phyloP scores from a whole-genome alignment of 1,140 invertebrate species.

The Centruroides sculpturatus region DNA sequence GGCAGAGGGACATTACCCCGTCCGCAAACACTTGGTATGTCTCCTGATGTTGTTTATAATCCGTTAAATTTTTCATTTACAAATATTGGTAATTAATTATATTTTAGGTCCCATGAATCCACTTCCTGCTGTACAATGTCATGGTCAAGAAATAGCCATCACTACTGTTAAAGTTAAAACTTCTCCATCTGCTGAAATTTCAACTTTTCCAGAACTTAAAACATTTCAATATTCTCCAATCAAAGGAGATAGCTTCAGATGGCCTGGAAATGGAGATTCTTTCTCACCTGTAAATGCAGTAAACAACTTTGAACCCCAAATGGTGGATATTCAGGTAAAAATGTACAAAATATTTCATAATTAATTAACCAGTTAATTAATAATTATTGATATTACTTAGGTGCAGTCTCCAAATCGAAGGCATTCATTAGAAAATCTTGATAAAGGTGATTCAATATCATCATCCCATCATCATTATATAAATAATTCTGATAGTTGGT shows the following conservation, averaged over 20 bases:
- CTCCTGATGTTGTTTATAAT: too few species aligned
- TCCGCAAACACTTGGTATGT: slow-evolving; percentile 8
- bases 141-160: slow-evolving; percentile 15
- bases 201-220: background rate
- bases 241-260: too few species aligned
- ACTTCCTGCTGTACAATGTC: background rate
- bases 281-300: too few species aligned
- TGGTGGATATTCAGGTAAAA: too few species aligned
- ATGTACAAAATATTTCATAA: too few species aligned
- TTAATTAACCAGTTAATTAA: background rate
- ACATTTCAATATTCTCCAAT: slow-evolving; percentile 6
- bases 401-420: slow-evolving; percentile 12
- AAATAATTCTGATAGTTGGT: background rate
- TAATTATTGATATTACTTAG: background rate
- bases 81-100: too few species aligned
- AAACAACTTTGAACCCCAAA: too few species aligned
- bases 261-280: too few species aligned
- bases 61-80: too few species aligned
- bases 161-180: slow-evolving; percentile 4
- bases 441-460: background rate
- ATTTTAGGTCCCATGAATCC: too few species aligned
- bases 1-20: slow-evolving; percentile 1
- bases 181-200: slow-evolving; percentile 4
- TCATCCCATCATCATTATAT: background rate
- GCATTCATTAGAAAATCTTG: slow-evolving; percentile 12